phyloP scores from a whole-genome alignment of 2,113 vertebrate genomes.

The Eulemur macaco region DNA sequence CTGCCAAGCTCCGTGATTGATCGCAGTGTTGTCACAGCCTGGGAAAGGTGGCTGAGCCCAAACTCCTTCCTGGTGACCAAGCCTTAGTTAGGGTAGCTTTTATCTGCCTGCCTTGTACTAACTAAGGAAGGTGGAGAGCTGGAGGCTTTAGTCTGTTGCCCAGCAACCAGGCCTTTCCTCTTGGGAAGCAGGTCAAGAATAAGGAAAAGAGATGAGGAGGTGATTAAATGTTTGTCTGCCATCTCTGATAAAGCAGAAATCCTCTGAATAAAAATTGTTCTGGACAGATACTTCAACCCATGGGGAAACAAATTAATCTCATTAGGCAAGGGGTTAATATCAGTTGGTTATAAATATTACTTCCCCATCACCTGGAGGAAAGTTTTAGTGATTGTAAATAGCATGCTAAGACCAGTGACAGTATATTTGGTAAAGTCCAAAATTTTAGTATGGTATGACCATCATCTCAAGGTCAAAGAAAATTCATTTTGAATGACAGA shows the following conservation, averaged over 20 bases:
- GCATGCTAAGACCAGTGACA: not conserved
- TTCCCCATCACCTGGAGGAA: not conserved
- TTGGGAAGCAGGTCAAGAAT: conserved; percentile 46
- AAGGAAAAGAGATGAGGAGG: conserved; percentile 20
- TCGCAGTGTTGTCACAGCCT: not conserved
- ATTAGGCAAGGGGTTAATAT: conserved; percentile 39
- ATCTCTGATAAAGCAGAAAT: conserved; percentile 28
- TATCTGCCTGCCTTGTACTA: not conserved
- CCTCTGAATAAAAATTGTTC: conserved; percentile 9
- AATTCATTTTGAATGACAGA: not conserved
- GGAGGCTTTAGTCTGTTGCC: conserved; percentile 43
- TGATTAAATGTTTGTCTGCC: conserved; percentile 35
- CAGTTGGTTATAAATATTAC: not conserved
- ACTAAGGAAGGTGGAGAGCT: not conserved
- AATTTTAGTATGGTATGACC: not conserved
- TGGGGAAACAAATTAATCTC: not conserved
- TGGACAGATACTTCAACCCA: not conserved
- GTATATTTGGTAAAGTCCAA: not conserved
- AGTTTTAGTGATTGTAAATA: not conserved
- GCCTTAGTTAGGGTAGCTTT: not conserved
- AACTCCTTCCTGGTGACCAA: not conserved
- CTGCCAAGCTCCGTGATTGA: not conserved
- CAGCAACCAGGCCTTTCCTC: conserved; percentile 43
- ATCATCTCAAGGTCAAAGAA: not conserved
- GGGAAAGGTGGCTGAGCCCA: not conserved